These are phyloP conservation scores for Riptortus pedestris DNA, from an alignment of 1,140 invertebrate species.

Conservation along the genomic window DNA sequence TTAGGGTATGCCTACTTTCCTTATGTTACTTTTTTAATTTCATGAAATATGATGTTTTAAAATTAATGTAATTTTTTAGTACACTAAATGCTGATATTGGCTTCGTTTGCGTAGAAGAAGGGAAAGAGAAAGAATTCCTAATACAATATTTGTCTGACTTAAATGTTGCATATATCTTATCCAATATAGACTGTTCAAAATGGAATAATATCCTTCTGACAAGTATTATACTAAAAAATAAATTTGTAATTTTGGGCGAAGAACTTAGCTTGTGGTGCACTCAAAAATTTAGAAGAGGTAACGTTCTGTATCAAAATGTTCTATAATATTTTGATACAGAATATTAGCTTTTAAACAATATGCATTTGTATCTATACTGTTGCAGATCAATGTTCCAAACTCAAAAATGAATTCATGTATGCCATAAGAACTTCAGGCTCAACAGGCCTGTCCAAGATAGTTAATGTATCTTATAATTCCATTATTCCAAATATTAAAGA, in stretches of 20 bases:
- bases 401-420: slow-evolving; percentile 15
- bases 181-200: neutral
- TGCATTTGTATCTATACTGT: too few relatives aligned
- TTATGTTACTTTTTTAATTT: neutral
- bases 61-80: too few relatives aligned
- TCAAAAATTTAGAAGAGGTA: too few relatives aligned
- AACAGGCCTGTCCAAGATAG: slow-evolving; percentile 16
- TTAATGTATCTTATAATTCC: slow-evolving; percentile 10
- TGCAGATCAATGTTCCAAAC: too few relatives aligned
- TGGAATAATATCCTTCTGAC: too few relatives aligned
- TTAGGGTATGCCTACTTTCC: neutral
- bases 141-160: neutral
- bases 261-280: too few relatives aligned
- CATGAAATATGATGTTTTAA: too few relatives aligned
- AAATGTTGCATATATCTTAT: neutral
- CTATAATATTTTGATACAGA: too few relatives aligned
- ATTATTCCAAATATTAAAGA: slow-evolving; percentile 22
- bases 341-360: too few relatives aligned
- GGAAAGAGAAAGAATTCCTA: neutral
- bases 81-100: neutral
- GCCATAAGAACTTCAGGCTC: slow-evolving; percentile 16
- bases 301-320: too few relatives aligned
- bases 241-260: too few relatives aligned
- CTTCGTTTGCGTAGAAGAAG: neutral
- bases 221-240: too few relatives aligned